These are phyloP conservation scores for Hydrozoanthus gracilis DNA, from an alignment of 92 coral and sea anemone genomes.

Conservation along the genomic window DNA sequence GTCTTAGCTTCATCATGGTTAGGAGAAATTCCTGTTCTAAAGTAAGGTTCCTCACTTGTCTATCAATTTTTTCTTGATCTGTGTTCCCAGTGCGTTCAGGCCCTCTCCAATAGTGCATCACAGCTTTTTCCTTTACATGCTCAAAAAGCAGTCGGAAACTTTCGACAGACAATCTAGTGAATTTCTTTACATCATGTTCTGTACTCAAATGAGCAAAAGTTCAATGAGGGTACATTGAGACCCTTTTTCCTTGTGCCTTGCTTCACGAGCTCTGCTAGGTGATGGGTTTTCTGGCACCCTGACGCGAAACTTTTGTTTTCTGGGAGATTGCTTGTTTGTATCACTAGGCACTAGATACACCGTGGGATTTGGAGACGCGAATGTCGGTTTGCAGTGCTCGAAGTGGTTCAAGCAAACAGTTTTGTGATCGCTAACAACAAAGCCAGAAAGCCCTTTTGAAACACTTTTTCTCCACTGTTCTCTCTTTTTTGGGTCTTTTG, in stretches of 20 bases:
- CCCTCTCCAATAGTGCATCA: slow-evolving; percentile 39
- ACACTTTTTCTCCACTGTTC: not conserved
- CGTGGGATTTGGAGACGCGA: slow-evolving; percentile 40
- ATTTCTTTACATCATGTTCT: not conserved
- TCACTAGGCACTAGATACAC: slow-evolving; percentile 25
- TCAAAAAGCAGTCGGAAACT: not conserved
- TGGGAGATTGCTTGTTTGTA: too few species aligned
- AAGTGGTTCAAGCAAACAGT: slow-evolving; percentile 60
- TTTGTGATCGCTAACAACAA: not conserved
- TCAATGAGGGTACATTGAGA: slow-evolving; percentile 26
- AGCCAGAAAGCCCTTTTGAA: slow-evolving; percentile 6
- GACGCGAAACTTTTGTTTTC: too few species aligned
- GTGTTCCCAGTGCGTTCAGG: not conserved
- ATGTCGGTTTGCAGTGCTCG: slow-evolving; percentile 56
- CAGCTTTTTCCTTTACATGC: slow-evolving; percentile 6
- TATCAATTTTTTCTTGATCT: slow-evolving; percentile 8
- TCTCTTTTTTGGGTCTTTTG: slow-evolving; percentile 25
- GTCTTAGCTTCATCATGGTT: slow-evolving; percentile 23
- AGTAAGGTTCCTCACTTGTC: slow-evolving; percentile 3
- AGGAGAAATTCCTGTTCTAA: slow-evolving; percentile 30
- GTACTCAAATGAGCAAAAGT: slow-evolving; percentile 21
- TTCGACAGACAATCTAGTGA: not conserved
- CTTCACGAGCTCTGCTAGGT: not conserved
- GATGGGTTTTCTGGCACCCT: too few species aligned
- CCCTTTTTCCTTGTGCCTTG: slow-evolving; percentile 33